Percentiles rank a stretch among this genome's conserved stretches.
Evolutionary conservation across 2,113 vertebrate species (phyloP).

Genomic region (Spermophilus dauricus): DNA sequence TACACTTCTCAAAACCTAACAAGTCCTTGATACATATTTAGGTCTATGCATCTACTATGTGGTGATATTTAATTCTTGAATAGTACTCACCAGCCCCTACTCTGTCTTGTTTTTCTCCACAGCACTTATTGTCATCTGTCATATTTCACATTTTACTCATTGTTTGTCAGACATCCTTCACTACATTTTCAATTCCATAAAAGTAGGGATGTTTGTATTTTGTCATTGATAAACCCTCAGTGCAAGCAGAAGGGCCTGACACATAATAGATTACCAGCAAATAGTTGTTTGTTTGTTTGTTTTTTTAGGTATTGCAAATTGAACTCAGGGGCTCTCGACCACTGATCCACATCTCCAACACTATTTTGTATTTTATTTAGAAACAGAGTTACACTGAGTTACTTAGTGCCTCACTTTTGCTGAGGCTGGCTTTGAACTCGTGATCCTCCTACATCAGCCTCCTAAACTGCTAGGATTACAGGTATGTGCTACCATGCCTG

Average conservation of each 20-base stretch:
- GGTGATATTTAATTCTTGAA: neutral
- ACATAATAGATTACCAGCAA: neutral
- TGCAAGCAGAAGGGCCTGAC: neutral
- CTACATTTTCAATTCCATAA: neutral
- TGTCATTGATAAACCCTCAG: neutral
- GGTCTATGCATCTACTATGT: neutral
- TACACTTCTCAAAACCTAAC: neutral
- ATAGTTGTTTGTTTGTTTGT: too few species aligned
- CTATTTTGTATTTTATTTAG: too few species aligned
- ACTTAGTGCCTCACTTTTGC: too few species aligned
- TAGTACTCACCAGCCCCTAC: neutral
- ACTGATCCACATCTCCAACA: too few species aligned
- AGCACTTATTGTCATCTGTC: neutral
- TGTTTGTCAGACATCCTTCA: neutral
- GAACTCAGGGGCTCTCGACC: too few species aligned
- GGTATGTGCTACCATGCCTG: too few species aligned
- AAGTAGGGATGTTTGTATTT: neutral
- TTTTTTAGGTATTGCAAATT: too few species aligned
- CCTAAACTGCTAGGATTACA: too few species aligned
- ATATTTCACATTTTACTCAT: conserved; percentile 24
- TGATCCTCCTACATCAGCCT: too few species aligned
- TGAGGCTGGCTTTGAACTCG: too few species aligned
- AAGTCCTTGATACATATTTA: neutral
- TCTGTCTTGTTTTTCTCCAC: conserved; percentile 23
- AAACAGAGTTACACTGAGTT: too few species aligned